phyloP scores from a whole-genome alignment of 2,797 vertebrate genomes.

The Microctenopoma lineatum region DNA sequence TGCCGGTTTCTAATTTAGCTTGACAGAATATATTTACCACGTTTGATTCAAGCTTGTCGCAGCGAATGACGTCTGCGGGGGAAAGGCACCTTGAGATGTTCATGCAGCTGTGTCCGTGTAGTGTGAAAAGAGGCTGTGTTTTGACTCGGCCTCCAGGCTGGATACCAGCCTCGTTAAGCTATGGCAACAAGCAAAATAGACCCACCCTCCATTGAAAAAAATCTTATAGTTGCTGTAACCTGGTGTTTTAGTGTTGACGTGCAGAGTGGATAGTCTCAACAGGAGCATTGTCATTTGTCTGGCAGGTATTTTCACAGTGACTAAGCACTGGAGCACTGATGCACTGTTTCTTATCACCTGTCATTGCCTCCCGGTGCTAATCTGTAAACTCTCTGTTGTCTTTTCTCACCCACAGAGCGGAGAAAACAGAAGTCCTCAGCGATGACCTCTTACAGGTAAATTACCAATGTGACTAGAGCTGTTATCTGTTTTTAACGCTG shows the following conservation, averaged over 20 bases:
- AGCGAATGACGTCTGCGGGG: neutral
- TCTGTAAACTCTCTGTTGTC: constrained; percentile 51
- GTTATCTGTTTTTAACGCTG: constrained; percentile 7
- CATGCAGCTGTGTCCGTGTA: neutral
- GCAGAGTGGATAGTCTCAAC: constrained; percentile 26
- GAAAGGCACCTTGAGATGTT: neutral
- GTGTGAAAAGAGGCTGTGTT: constrained; percentile 4
- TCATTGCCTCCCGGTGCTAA: constrained; percentile 50
- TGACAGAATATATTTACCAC: neutral
- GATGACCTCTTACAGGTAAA: constrained; percentile 98
- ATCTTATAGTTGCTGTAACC: constrained; percentile 27
- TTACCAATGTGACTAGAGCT: constrained; percentile 56
- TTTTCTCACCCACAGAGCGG: constrained; percentile 88
- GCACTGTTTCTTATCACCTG: constrained; percentile 6
- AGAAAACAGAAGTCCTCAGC: constrained; percentile 98
- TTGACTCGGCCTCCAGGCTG: constrained; percentile 14
- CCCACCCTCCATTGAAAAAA: constrained; percentile 14
- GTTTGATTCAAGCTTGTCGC: neutral
- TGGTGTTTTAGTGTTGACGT: neutral
- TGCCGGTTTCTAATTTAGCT: neutral
- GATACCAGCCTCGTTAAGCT: constrained; percentile 17
- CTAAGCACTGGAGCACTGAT: neutral
- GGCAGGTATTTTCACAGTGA: constrained; percentile 29
- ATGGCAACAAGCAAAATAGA: constrained; percentile 32
- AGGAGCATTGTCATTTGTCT: constrained; percentile 10